Conservation (phyloP, 2,888 invertebrate species). For the Acanthococcus lagerstroemiae region DNA sequence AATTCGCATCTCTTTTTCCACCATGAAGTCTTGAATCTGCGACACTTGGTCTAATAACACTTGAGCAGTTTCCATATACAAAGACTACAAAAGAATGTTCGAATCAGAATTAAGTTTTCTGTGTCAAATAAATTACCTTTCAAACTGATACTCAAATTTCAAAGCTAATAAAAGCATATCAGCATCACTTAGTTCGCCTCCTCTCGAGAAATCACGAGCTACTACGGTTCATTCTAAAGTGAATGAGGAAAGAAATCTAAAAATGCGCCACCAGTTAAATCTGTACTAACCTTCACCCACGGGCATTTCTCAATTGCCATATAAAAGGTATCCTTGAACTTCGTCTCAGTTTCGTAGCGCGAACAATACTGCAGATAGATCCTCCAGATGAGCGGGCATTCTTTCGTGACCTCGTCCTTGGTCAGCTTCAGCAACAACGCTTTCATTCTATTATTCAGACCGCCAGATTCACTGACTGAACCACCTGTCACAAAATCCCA, state of each 20-base stretch:
- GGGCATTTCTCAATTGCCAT: constrained; percentile 53
- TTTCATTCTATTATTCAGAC: constrained; percentile 10
- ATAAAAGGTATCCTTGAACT: constrained; percentile 44
- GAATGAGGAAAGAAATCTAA: no score
- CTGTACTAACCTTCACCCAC: constrained; percentile 49
- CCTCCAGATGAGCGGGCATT: constrained; percentile 46
- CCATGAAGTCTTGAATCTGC: constrained; percentile 62
- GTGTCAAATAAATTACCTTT: no score
- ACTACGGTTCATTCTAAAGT: no score
- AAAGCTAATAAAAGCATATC: no score
- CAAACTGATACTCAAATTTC: no score
- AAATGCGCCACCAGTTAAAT: no score
- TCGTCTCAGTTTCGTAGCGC: constrained; percentile 41
- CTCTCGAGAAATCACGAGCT: no score
- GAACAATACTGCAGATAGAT: constrained; percentile 51
- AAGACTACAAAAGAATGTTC: constrained; percentile 42
- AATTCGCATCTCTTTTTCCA: constrained; percentile 62
- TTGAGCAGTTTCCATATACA: constrained; percentile 57
- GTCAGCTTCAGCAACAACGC: constrained; percentile 34
- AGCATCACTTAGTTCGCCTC: no score
- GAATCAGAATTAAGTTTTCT: no score
- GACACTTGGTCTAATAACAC: constrained; percentile 53
- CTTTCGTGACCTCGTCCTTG: constrained; percentile 32
- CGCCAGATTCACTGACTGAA: not conserved
- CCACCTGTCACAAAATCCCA: not conserved